These are phyloP conservation scores for Phrynocephalus forsythii DNA, from an alignment of 2,797 vertebrate genomes.

Conservation along the genomic window DNA sequence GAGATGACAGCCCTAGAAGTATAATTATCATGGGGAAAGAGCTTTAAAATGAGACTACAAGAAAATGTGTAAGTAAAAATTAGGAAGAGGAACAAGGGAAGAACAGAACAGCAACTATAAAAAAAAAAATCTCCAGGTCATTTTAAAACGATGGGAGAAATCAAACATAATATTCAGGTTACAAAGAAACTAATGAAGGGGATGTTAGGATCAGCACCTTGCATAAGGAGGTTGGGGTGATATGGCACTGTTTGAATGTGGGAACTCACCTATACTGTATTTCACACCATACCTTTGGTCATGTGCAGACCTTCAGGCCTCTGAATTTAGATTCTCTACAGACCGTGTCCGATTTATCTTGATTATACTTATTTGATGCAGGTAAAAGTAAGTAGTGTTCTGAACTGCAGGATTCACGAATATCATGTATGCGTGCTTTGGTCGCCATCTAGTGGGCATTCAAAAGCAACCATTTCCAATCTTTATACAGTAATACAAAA, in stretches of 20 bases:
- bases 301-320: neutral
- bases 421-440: neutral
- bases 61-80: neutral
- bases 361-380: neutral
- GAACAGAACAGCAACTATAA: neutral
- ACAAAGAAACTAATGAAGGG: neutral
- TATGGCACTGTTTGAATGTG: neutral
- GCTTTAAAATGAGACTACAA: neutral
- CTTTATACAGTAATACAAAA: neutral
- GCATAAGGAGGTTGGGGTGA: neutral
- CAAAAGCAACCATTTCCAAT: neutral
- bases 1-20: neutral
- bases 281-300: neutral
- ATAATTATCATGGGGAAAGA: neutral
- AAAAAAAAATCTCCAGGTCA: neutral
- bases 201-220: neutral
- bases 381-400: neutral
- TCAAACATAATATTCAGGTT: neutral
- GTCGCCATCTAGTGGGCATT: constrained; percentile 71
- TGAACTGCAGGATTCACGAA: neutral
- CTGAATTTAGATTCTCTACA: neutral
- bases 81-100: neutral
- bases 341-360: neutral
- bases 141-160: neutral
- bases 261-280: neutral